phyloP scores from a whole-genome alignment of 2,888 invertebrate genomes.

The Gymnoscelis rufifasciata region DNA sequence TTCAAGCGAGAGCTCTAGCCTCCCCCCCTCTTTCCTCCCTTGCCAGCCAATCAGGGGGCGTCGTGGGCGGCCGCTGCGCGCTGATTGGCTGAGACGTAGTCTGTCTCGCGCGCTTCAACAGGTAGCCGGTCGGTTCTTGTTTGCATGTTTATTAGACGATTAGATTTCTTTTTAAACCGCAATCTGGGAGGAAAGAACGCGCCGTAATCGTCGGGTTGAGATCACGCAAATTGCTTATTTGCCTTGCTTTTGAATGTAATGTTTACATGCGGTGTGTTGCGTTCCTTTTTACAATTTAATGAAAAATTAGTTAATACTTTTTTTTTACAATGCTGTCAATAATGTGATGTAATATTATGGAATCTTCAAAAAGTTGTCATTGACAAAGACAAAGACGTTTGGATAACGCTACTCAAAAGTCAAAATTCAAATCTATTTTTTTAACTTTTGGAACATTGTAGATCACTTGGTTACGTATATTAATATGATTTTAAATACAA shows the following conservation, averaged over 20 bases:
- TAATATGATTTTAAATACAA: no score
- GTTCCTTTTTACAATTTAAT: not conserved
- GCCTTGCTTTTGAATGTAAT: conserved; percentile 36
- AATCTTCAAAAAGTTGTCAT: no score
- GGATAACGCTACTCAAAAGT: no score
- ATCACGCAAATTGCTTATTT: conserved; percentile 29
- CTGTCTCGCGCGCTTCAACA: conserved; percentile 75
- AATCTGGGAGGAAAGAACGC: conserved; percentile 57
- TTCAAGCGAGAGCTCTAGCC: conserved; percentile 55
- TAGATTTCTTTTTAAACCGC: conserved; percentile 71
- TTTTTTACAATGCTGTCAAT: no score
- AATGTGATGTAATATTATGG: no score
- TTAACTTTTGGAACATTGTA: no score
- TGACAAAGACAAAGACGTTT: no score
- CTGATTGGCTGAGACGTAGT: conserved; percentile 60
- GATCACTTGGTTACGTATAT: no score
- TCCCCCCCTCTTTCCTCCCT: conserved; percentile 49
- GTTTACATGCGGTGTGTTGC: not conserved
- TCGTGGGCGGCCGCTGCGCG: conserved; percentile 69
- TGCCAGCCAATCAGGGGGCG: conserved; percentile 57
- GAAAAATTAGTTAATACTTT: no score
- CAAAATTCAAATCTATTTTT: no score
- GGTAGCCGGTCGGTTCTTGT: conserved; percentile 73
- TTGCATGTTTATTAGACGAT: conserved; percentile 77
- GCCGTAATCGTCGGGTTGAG: conserved; percentile 41